Evolutionary conservation across 2,888 invertebrate species (phyloP), one percentile per base, ranked within the genome.

Genomic region (Rhingia campestris): DNA sequence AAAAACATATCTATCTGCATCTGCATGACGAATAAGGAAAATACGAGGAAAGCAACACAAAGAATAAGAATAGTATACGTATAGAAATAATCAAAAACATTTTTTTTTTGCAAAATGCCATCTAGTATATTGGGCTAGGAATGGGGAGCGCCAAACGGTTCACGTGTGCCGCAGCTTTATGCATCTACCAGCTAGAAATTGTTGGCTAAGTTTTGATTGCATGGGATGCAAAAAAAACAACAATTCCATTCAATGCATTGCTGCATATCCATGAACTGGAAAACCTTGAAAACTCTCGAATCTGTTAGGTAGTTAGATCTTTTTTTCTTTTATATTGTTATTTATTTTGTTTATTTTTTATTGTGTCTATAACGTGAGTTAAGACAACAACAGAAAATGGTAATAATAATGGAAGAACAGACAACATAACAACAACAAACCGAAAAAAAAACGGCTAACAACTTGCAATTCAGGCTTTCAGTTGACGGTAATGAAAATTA

Each of bases 251-350:
- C 59, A 66, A 72, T 76, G 58, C 76, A 66, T 81, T 59, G 72
- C 77, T 74, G 86, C 81, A 87, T 87, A 89, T 88, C 90, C 89
- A 89, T 90, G 89, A 90, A 90, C 91, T 90, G 90, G 90, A 90
- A 91, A 90, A 90, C 90, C 90, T 90, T 90, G 91, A 90, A 91
- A 90, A 88, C 86, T 87, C 87, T 77, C 77, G 56, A 77, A 77
- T 77, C 77, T 77, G 63, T 51, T 70, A 56, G 77, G 22, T 70
- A 70, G 70, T 70, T 70, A 77, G 77, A 86, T 88, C 47, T 49
- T 64, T 22, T 22, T 45, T 64, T 86, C 47, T 81, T 59, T 54
- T 67, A 66, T 75, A 39, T 75, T 74, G 33, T 74, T 80, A 59
- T 76, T 45, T 45, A 37, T 51, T 14, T 59, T 64, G 30, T 72